A percentile compares a stretch with the other conserved stretches of the same genome.
Evolutionary conservation across 1,140 invertebrate species (phyloP).

Genomic region (Drosophila grimshawi): DNA sequence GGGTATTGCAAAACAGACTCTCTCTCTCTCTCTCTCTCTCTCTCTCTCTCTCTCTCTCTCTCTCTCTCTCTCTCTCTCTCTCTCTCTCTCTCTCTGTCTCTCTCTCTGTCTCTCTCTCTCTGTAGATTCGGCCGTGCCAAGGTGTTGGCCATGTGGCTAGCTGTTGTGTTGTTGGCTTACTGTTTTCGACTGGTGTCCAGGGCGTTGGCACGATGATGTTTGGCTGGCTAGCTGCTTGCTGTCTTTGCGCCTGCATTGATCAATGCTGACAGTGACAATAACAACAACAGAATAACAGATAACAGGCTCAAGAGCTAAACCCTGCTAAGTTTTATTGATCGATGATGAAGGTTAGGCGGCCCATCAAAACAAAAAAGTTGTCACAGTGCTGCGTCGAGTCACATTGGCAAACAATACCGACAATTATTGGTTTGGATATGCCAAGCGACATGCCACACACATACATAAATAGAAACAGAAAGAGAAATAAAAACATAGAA

Average conservation of each 20-base stretch:
- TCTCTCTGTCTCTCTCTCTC: too few species aligned
- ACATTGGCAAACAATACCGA: constrained; percentile 37
- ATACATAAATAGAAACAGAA: constrained; percentile 2
- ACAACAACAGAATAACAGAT: constrained; percentile 9
- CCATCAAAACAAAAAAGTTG: constrained; percentile 4
- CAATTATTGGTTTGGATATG: constrained; percentile 25
- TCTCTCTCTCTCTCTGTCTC: background rate
- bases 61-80: too few species aligned
- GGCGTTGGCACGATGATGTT: background rate
- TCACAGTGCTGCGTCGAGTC: constrained; percentile 6
- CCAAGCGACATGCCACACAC: constrained; percentile 8
- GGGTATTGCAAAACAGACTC: constrained; percentile 8
- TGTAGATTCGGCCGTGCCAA: constrained; percentile 6
- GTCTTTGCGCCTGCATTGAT: constrained; percentile 27
- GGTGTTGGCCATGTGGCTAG: constrained; percentile 21
- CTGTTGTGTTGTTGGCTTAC: constrained; percentile 13
- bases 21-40: too few species aligned
- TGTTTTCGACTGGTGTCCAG: constrained; percentile 14
- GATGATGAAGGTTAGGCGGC: constrained; percentile 17
- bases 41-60: too few species aligned
- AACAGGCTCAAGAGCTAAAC: constrained; percentile 11
- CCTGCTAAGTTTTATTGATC: constrained; percentile 30
- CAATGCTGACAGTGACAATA: constrained; percentile 31
- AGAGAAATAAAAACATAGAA: constrained; percentile 26
- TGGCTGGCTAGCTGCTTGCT: constrained; percentile 1